Base-by-base conservation (phyloP, 2,797 vertebrate species). In the Hemibagrus guttatus region DNA sequence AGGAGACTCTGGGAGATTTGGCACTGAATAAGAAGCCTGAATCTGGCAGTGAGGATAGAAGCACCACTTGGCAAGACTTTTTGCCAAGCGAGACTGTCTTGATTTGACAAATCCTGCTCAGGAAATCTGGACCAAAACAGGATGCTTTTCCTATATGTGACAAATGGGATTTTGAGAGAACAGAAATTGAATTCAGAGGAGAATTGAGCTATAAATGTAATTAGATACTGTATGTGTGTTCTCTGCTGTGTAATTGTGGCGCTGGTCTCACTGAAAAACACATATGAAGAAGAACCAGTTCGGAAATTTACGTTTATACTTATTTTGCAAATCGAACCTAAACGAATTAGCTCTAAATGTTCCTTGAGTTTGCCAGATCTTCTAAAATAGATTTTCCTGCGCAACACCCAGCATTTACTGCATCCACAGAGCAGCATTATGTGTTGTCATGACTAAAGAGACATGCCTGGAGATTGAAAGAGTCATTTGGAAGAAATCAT, bases 1-100 rank as follows among this genome's bases (percentile, higher is more conserved):
- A 79, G n/a, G 31, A 56, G 76, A 81, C 76, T 21, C 52, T 26
- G 80, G 23, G 35, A 69, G 28, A 58, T 78, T 84, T 72, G 66
- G 26, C 84, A 72, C 63, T n/a, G 21, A 13, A n/a, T 79, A 76
- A 68, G 81, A 23, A 31, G 58, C 14, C 17, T 17, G n/a, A 61
- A 12, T 21, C 59, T 64, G 59, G 52, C 54, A 72, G 17, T 0
- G 52, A 89, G 79, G 58, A 39, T 59, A 71, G 11, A 84, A 63
- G 71, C 68, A 84, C 59, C 31, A 49, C 84, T 86, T 87, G 75
- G 54, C 58, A 31, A 75, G 52, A 23, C 78, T 83, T 76, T 84
- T 74, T 72, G 23, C 12, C n/a, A 84, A 54, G 49, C 39, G 81
- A 49, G 56, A 78, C 61, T 42, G 46, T 74, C 46, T 79, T 78